phyloP scores from a whole-genome alignment of 2,888 invertebrate genomes.

The Ectemnius continuus region DNA sequence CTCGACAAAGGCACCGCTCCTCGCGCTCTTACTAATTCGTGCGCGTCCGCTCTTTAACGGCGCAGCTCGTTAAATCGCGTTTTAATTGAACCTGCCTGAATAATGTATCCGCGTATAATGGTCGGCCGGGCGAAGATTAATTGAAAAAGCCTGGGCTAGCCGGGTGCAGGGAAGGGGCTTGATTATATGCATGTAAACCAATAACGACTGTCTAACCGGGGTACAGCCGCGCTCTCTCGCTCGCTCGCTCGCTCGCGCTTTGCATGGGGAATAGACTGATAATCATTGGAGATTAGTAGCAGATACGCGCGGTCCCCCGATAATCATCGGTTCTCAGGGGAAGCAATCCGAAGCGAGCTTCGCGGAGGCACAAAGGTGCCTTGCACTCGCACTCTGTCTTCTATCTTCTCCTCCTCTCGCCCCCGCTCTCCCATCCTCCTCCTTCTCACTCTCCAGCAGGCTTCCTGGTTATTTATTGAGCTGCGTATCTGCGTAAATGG shows the following conservation, averaged over 20 bases:
- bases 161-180: conserved; percentile 4
- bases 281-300: conserved; percentile 46
- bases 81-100: conserved; percentile 30
- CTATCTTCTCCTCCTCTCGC: background rate
- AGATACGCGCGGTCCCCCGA: conserved; percentile 38
- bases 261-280: conserved; percentile 31
- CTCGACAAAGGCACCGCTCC: conserved; percentile 54
- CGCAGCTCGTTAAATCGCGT: conserved; percentile 18
- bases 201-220: conserved; percentile 30
- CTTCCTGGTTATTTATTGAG: conserved; percentile 54
- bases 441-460: background rate
- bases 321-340: conserved; percentile 45
- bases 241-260: conserved; percentile 15
- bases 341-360: conserved; percentile 35
- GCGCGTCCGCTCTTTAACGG: conserved; percentile 10
- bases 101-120: background rate
- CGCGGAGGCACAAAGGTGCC: conserved; percentile 31
- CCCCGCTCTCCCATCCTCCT: background rate
- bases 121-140: conserved; percentile 29
- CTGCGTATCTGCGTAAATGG: conserved; percentile 41
- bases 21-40: conserved; percentile 35
- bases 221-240: background rate
- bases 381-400: no score
- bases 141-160: conserved; percentile 28
- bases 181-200: conserved; percentile 51